Evolutionary conservation across 2,888 invertebrate genomes (phyloP).

Genomic region (Notocelia uddmanniana): DNA sequence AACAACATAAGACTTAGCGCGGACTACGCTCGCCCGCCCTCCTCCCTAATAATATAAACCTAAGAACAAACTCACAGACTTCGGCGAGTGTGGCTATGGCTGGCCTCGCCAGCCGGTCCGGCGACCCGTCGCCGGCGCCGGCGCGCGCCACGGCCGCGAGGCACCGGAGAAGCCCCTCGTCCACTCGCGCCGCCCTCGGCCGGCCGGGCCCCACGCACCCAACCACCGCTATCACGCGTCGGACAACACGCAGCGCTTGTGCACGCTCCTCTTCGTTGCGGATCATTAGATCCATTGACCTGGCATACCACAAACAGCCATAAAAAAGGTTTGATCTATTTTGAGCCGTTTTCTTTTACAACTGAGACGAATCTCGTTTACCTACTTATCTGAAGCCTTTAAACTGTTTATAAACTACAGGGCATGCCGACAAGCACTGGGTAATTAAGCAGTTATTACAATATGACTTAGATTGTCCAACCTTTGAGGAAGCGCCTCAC

Average conservation of each 20-base stretch:
- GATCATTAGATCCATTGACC: conserved; percentile 95
- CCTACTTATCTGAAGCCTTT: too few species aligned
- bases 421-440: not conserved
- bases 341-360: too few species aligned
- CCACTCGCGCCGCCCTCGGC: conserved; percentile 89
- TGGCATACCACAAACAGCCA: conserved; percentile 59
- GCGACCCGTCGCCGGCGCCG: conserved; percentile 89
- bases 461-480: too few species aligned
- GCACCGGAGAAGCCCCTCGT: conserved; percentile 91
- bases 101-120: conserved; percentile 93
- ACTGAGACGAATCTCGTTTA: too few species aligned
- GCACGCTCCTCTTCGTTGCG: conserved; percentile 97
- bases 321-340: too few species aligned
- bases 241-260: conserved; percentile 95
- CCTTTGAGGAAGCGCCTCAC: too few species aligned
- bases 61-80: conserved; percentile 87
- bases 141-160: conserved; percentile 92
- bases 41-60: too few species aligned
- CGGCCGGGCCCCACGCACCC: conserved; percentile 87
- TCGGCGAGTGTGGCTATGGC: conserved; percentile 96
- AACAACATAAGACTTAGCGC: too few species aligned
- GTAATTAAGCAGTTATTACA: too few species aligned
- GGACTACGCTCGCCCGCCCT: too few species aligned
- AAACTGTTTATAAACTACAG: not conserved
- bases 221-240: conserved; percentile 80